Conservation (phyloP, 2,888 invertebrate genomes). For the Spialia ferax region DNA sequence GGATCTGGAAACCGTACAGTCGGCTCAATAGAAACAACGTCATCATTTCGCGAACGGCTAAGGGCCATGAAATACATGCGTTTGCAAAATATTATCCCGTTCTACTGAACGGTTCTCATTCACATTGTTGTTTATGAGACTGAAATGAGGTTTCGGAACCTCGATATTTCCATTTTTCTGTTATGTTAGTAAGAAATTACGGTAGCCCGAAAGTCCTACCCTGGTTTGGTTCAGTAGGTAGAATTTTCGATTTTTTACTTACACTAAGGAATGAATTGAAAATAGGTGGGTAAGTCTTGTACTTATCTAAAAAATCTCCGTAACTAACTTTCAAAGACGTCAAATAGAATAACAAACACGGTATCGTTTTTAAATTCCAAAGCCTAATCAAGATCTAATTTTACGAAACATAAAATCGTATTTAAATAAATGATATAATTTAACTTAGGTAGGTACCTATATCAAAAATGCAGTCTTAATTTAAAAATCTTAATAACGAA, state of each 20-base stretch:
- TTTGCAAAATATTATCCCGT: slow-evolving; percentile 29
- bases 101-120: slow-evolving; percentile 8
- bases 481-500: too few relatives aligned
- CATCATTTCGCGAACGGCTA: slow-evolving; percentile 44
- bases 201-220: not conserved
- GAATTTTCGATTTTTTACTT: not conserved
- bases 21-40: slow-evolving; percentile 53
- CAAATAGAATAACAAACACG: too few relatives aligned
- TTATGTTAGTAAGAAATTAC: slow-evolving; percentile 14
- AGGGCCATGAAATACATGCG: slow-evolving; percentile 34
- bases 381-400: too few relatives aligned
- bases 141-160: slow-evolving; percentile 7
- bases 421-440: too few relatives aligned
- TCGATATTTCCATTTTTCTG: slow-evolving; percentile 14
- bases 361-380: too few relatives aligned
- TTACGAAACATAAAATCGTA: too few relatives aligned
- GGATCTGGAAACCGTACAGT: slow-evolving; percentile 19
- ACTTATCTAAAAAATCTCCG: too few relatives aligned
- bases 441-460: too few relatives aligned
- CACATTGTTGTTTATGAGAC: slow-evolving; percentile 26
- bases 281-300: too few relatives aligned
- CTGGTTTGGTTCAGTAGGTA: not conserved
- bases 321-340: too few relatives aligned
- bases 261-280: too few relatives aligned
- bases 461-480: too few relatives aligned